Evolutionary conservation across 2,888 invertebrate genomes (phyloP).

Genomic region (Empis stercorea): DNA sequence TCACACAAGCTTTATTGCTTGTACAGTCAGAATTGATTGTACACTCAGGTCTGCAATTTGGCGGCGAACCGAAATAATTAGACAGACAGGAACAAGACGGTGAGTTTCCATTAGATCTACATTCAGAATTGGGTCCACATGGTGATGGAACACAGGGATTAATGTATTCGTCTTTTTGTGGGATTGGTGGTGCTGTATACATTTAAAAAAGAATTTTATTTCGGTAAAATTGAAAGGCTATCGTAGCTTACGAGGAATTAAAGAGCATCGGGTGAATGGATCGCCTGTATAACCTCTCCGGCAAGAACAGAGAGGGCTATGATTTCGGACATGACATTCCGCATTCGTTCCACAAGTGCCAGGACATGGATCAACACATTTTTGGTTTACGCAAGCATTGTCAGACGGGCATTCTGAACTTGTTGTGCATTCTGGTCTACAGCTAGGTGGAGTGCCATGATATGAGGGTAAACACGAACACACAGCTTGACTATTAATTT

Average conservation of each 20-base stretch:
- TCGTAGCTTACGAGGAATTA: constrained; percentile 33
- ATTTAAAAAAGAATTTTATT: neutral
- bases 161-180: constrained; percentile 18
- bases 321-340: constrained; percentile 59
- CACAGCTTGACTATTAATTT: constrained; percentile 44
- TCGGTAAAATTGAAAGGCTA: neutral
- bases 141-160: constrained; percentile 50
- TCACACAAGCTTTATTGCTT: constrained; percentile 55
- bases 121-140: constrained; percentile 52
- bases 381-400: constrained; percentile 50
- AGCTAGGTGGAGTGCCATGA: constrained; percentile 50
- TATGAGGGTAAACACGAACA: constrained; percentile 49
- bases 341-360: constrained; percentile 50
- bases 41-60: constrained; percentile 61
- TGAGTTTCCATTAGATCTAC: constrained; percentile 41
- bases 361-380: constrained; percentile 52
- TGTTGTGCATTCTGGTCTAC: constrained; percentile 53
- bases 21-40: constrained; percentile 58
- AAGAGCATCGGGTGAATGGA: constrained; percentile 53
- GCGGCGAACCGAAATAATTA: constrained; percentile 51
- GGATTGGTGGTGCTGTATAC: constrained; percentile 11
- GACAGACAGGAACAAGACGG: constrained; percentile 54
- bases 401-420: constrained; percentile 49
- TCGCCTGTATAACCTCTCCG: constrained; percentile 56
- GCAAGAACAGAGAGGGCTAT: constrained; percentile 67